phyloP scores from a whole-genome alignment of 2,888 invertebrate genomes.

The Chrysodeixis includens region DNA sequence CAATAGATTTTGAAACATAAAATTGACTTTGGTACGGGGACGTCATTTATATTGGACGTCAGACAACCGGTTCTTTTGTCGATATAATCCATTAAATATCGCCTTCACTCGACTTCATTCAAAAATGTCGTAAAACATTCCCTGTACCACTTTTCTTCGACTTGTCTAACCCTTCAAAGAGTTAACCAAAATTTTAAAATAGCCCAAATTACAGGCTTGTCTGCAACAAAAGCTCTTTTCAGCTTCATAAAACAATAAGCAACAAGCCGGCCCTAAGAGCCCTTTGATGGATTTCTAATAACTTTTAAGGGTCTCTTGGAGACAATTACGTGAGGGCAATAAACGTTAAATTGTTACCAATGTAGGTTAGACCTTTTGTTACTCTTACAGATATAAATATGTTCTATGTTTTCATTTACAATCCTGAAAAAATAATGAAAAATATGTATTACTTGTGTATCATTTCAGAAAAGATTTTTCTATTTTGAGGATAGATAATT shows the following conservation, averaged over 20 bases:
- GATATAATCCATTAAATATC: no score
- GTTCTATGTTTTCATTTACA: neutral
- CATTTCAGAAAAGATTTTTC: neutral
- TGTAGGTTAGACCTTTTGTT: neutral
- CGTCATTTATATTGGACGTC: no score
- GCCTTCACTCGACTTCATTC: no score
- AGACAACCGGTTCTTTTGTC: no score
- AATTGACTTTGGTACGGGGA: no score
- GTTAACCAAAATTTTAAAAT: neutral
- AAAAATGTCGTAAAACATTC: no score
- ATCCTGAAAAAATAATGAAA: neutral
- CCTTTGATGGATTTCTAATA: conserved; percentile 14
- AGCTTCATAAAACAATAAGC: conserved; percentile 8
- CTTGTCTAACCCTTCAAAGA: neutral
- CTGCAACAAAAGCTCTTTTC: neutral
- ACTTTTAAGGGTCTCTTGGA: neutral
- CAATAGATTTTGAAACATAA: no score
- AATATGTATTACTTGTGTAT: neutral
- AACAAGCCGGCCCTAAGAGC: neutral
- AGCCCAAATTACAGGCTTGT: neutral
- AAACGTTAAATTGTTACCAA: neutral
- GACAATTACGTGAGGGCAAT: conserved; percentile 4
- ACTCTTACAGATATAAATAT: neutral
- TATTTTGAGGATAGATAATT: neutral
- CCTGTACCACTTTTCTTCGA: no score